Percentiles rank a stretch among this genome's conserved stretches.
phyloP scores from a whole-genome alignment of 2,113 vertebrate species.

The Mesitornis unicolor region DNA sequence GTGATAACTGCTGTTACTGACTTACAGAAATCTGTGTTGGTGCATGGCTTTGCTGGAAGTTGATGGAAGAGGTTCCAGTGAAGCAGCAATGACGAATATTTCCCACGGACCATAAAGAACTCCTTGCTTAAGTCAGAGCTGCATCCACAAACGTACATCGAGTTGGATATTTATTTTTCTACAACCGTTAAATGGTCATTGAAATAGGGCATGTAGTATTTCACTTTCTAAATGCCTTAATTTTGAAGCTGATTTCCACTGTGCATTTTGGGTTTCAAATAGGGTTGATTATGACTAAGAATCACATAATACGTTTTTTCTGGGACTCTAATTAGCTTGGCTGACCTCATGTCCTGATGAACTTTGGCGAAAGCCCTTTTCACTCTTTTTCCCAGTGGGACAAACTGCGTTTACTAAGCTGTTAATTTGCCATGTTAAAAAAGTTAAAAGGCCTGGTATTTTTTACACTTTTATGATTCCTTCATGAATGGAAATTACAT shows the following conservation, averaged over 20 bases:
- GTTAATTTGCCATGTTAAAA: background rate
- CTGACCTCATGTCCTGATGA: background rate
- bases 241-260: background rate
- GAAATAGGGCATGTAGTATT: background rate
- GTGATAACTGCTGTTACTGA: background rate
- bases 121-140: background rate
- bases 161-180: background rate
- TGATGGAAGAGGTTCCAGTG: background rate
- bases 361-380: background rate
- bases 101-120: background rate
- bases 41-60: background rate
- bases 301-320: background rate
- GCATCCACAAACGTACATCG: background rate
- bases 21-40: background rate
- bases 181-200: background rate
- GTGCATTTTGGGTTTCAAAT: background rate
- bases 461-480: background rate
- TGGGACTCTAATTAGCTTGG: background rate
- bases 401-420: background rate
- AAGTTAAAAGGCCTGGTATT: background rate
- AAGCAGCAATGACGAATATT: background rate
- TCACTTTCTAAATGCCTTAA: background rate
- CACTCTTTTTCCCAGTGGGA: background rate
- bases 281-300: background rate
- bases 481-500: background rate